These are phyloP conservation scores for Lithophane ornitopus DNA, from an alignment of 2,888 invertebrate genomes.

Conservation along the genomic window DNA sequence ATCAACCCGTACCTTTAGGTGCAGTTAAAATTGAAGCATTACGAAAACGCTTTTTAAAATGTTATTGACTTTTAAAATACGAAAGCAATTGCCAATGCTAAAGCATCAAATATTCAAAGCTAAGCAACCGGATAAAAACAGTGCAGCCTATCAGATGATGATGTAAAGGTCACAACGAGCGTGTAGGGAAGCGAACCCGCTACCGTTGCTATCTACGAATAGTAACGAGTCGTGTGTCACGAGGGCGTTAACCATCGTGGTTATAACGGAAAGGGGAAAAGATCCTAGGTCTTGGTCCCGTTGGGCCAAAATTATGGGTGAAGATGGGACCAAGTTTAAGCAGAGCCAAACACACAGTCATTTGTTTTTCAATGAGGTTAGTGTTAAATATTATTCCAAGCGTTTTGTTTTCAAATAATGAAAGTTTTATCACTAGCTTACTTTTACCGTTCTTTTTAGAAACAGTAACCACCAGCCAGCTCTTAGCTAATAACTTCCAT, in stretches of 20 bases:
- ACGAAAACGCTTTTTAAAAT: neutral
- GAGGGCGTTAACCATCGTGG: constrained; percentile 65
- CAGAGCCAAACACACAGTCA: too few species aligned
- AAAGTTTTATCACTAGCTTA: neutral
- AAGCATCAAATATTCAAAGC: constrained; percentile 28
- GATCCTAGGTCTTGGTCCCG: constrained; percentile 51
- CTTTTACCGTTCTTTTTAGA: neutral
- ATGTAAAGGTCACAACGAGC: constrained; percentile 68
- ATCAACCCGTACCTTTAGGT: neutral
- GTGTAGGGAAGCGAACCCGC: constrained; percentile 68
- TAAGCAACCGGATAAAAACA: constrained; percentile 46
- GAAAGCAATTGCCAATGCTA: neutral
- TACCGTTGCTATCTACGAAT: constrained; percentile 68
- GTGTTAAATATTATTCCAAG: neutral
- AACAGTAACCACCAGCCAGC: neutral
- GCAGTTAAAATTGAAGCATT: neutral
- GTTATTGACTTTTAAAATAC: neutral
- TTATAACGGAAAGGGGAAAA: constrained; percentile 60
- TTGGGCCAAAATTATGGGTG: constrained; percentile 43
- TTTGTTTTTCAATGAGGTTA: neutral
- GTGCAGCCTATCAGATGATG: constrained; percentile 68
- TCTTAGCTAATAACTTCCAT: constrained; percentile 32
- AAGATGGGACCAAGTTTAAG: constrained; percentile 24
- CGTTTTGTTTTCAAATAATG: constrained; percentile 8
- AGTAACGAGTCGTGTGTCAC: constrained; percentile 69